A percentile compares a stretch with the other conserved stretches of the same genome.
Evolutionary conservation across 2,113 vertebrate genomes (phyloP).

Genomic region (Benitochromis conjunctus): DNA sequence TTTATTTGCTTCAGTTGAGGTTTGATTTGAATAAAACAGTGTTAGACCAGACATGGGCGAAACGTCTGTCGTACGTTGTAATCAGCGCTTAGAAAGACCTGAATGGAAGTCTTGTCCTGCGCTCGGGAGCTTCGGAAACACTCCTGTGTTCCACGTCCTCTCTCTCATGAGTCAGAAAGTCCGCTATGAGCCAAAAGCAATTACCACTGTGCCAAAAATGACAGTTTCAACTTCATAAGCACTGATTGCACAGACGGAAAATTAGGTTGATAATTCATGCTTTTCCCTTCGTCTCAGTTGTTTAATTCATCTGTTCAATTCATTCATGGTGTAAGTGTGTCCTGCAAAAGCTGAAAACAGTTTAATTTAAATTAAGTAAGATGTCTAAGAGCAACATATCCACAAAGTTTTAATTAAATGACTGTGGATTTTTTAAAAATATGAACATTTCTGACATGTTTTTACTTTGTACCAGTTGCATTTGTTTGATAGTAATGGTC

Average conservation of each 20-base stretch:
- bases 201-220: slow-evolving; percentile 81
- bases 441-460: background rate
- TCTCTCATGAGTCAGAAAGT: slow-evolving; percentile 82
- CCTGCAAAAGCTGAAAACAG: background rate
- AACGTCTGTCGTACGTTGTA: slow-evolving; percentile 41
- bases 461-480: background rate
- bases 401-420: background rate
- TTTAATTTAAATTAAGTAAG: background rate
- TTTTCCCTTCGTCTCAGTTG: slow-evolving; percentile 21
- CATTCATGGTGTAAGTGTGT: background rate
- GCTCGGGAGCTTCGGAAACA: slow-evolving; percentile 68
- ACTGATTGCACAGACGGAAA: slow-evolving; percentile 69
- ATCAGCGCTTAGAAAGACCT: slow-evolving; percentile 47
- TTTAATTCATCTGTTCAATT: background rate
- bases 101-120: slow-evolving; percentile 67
- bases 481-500: background rate
- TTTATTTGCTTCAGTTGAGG: slow-evolving; percentile 1
- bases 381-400: background rate
- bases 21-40: slow-evolving; percentile 29
- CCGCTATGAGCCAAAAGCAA: slow-evolving; percentile 80
- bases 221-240: slow-evolving; percentile 76
- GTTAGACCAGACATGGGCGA: background rate
- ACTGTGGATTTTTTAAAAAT: background rate
- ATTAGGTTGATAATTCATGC: slow-evolving; percentile 52
- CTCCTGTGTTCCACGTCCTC: slow-evolving; percentile 78